phyloP scores from a whole-genome alignment of 2,797 vertebrate genomes.

The Lagorchestes hirsutus region DNA sequence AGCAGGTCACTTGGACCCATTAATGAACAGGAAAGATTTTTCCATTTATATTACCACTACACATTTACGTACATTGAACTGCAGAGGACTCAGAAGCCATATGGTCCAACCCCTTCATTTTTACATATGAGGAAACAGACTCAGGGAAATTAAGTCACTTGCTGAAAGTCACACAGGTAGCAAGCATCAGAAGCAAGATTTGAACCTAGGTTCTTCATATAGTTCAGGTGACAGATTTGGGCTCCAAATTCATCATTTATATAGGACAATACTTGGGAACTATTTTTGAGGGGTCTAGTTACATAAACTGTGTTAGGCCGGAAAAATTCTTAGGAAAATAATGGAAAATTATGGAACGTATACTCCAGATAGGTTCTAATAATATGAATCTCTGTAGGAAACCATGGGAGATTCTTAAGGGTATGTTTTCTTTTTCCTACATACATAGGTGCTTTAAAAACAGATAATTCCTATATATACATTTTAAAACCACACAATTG shows the following conservation, averaged over 20 bases:
- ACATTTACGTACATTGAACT: neutral
- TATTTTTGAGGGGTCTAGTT: neutral
- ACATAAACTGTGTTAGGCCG: neutral
- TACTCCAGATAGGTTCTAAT: neutral
- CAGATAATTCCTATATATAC: neutral
- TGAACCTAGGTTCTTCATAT: neutral
- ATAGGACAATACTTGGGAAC: neutral
- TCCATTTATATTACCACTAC: too few relatives aligned
- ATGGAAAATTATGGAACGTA: neutral
- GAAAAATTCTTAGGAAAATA: neutral
- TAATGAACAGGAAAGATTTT: too few relatives aligned
- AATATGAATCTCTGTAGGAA: neutral
- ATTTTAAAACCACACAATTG: neutral
- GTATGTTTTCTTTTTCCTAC: neutral
- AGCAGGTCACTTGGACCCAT: too few relatives aligned
- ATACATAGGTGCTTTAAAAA: neutral
- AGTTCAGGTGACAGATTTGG: neutral
- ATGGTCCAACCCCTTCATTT: neutral
- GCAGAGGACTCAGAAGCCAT: neutral
- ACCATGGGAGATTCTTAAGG: neutral
- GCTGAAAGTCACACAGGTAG: neutral
- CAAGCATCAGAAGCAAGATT: neutral
- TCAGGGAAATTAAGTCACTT: neutral
- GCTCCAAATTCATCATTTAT: neutral
- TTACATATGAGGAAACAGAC: neutral